Conservation (phyloP, 1,140 invertebrate genomes). For the Lasioglossum baleicum region DNA sequence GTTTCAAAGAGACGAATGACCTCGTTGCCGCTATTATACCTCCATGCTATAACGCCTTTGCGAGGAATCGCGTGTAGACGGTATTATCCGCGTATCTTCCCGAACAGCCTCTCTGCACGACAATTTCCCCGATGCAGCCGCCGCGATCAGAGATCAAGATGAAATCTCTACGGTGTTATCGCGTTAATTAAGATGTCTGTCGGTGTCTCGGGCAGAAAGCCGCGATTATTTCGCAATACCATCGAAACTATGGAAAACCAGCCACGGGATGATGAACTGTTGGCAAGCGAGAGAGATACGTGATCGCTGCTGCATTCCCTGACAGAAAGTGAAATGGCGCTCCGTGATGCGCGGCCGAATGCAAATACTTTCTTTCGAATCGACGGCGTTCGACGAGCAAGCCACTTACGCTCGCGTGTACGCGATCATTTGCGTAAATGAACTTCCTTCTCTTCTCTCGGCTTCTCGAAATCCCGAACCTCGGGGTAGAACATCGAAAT, state of each 20-base stretch:
- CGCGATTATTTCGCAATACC: too few relatives aligned
- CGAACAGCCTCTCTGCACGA: neutral
- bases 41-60: slow-evolving; percentile 1
- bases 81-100: slow-evolving; percentile 13
- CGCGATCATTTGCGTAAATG: slow-evolving; percentile 1
- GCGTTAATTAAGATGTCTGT: too few relatives aligned
- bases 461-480: too few relatives aligned
- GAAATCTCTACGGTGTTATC: too few relatives aligned
- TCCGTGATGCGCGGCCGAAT: slow-evolving; percentile 5
- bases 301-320: too few relatives aligned
- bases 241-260: too few relatives aligned
- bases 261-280: too few relatives aligned
- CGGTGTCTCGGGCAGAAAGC: too few relatives aligned
- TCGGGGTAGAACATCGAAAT: too few relatives aligned
- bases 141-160: neutral
- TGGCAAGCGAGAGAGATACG: too few relatives aligned
- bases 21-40: slow-evolving; percentile 16
- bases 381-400: neutral
- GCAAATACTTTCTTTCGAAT: slow-evolving; percentile 16
- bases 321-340: slow-evolving; percentile 33
- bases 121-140: neutral
- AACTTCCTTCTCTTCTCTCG: too few relatives aligned
- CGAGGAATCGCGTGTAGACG: slow-evolving; percentile 11
- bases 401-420: neutral
- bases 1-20: slow-evolving; percentile 39